Evolutionary conservation across 2,888 invertebrate species (phyloP), one percentile per base, ranked within the genome.

Genomic region (Limnephilus lunatus): DNA sequence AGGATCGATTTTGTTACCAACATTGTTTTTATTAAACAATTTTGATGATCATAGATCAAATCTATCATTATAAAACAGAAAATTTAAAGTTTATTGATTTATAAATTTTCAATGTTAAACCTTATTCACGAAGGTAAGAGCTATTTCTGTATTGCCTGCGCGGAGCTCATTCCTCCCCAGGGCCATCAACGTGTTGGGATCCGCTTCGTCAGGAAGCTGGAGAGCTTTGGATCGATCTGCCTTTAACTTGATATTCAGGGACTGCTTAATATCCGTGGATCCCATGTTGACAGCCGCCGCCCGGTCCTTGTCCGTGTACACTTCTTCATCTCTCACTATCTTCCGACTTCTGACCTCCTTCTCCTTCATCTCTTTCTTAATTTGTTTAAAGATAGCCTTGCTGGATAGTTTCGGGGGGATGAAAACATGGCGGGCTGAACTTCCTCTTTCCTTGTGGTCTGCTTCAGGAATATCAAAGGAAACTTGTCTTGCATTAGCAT

Each of bases 231-330:
- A 97, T 44, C 98, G 96, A 94, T 98, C 98, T 93, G 98, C 97
- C 94, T 97, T 97, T 94, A 98, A 97, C 94, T 98, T 98, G 94
- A 98, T 96, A 94, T 97, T 98, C 93, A 98, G 95, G 80, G 98
- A 98, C 94, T 98, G 97, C 94, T 99, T 99, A 93, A 99, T 98
- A 94, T 99, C 98, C 93, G 97, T 97, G n/a, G 97, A 97, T 0
- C 98, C 98, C 96, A 98, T 97, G 94, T 98, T 98, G 30, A 98
- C 98, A 0, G 98, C 98, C 0, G 99, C 98, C 0, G 98, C 99
- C 11, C 99, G 96, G 95, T 98, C 98, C 94, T 99, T 99, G 95
- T 99, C 99, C 32, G 98, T 98, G 94, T 98, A 99, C 35, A 98
- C 95, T 94, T 98, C 98, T 94, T 98, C 98, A 93, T 96, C 95